Percentiles rank a stretch among this genome's conserved stretches.
phyloP scores from a whole-genome alignment of 2,797 vertebrate species.

The Xenopus petersii region DNA sequence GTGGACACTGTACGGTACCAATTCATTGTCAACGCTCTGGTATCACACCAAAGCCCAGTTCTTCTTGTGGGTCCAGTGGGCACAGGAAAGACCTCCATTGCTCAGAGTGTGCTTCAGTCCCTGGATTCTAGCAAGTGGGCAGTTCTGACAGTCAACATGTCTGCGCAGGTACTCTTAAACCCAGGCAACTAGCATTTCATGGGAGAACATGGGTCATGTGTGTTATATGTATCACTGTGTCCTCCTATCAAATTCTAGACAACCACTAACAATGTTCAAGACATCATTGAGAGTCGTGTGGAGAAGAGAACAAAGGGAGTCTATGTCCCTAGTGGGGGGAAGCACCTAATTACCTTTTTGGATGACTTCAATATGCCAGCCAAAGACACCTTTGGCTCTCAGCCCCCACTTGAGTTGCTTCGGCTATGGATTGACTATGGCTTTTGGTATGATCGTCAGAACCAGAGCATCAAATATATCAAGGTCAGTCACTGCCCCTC shows the following conservation, averaged over 20 bases:
- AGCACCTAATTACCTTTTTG: slow-evolving; percentile 79
- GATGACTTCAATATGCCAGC: slow-evolving; percentile 90
- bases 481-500: slow-evolving; percentile 67
- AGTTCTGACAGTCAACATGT: slow-evolving; percentile 82
- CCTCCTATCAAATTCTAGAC: slow-evolving; percentile 63
- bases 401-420: slow-evolving; percentile 84
- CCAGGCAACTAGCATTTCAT: background rate
- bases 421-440: slow-evolving; percentile 86
- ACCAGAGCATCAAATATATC: slow-evolving; percentile 75
- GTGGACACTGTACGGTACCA: slow-evolving; percentile 84
- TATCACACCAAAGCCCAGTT: slow-evolving; percentile 71
- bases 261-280: slow-evolving; percentile 80
- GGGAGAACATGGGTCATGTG: background rate
- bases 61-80: slow-evolving; percentile 83
- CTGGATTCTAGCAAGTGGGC: slow-evolving; percentile 74
- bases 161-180: slow-evolving; percentile 72
- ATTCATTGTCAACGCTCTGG: slow-evolving; percentile 74
- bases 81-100: slow-evolving; percentile 85
- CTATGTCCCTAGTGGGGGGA: slow-evolving; percentile 77
- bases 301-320: slow-evolving; percentile 84
- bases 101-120: slow-evolving; percentile 74
- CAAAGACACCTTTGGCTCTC: slow-evolving; percentile 79
- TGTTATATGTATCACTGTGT: background rate
- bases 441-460: slow-evolving; percentile 84
- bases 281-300: slow-evolving; percentile 77